Evolutionary conservation across 2,888 invertebrate species (phyloP).

Genomic region (Dicycla oo): DNA sequence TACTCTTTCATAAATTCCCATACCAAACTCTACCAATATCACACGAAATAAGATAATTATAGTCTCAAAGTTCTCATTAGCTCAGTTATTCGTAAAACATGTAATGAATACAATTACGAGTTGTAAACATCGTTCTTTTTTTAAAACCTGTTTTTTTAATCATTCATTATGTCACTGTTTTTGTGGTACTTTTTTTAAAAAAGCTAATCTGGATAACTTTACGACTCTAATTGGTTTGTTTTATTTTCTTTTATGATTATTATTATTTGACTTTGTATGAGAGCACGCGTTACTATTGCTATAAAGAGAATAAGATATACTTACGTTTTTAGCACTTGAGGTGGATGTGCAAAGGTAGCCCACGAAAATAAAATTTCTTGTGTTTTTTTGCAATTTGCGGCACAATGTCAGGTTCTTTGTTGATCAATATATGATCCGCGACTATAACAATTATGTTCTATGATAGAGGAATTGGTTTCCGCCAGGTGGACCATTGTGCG

Average conservation of each 20-base stretch:
- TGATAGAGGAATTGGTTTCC: too few relatives aligned
- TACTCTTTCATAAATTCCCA: too few relatives aligned
- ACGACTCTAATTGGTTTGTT: conserved; percentile 40
- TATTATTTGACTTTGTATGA: conserved; percentile 13
- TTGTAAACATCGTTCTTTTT: conserved; percentile 24
- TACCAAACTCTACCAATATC: neutral
- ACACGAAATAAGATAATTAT: conserved; percentile 15
- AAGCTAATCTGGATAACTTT: conserved; percentile 34
- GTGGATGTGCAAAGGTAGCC: too few relatives aligned
- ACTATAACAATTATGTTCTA: too few relatives aligned
- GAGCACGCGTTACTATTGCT: neutral
- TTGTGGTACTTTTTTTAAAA: conserved; percentile 30
- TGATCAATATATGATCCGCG: too few relatives aligned
- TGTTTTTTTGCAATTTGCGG: too few relatives aligned
- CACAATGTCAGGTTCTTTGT: too few relatives aligned
- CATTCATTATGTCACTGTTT: conserved; percentile 20
- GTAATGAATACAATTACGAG: conserved; percentile 36
- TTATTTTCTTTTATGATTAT: conserved; percentile 24
- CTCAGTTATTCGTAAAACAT: conserved; percentile 13
- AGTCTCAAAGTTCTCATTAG: conserved; percentile 1
- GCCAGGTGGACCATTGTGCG: too few relatives aligned
- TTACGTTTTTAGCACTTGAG: too few relatives aligned
- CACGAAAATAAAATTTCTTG: too few relatives aligned
- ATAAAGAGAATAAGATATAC: neutral
- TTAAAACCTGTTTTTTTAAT: conserved; percentile 27